Base-by-base conservation (phyloP, 2,797 vertebrate species). In the Eulemur coronatus region DNA sequence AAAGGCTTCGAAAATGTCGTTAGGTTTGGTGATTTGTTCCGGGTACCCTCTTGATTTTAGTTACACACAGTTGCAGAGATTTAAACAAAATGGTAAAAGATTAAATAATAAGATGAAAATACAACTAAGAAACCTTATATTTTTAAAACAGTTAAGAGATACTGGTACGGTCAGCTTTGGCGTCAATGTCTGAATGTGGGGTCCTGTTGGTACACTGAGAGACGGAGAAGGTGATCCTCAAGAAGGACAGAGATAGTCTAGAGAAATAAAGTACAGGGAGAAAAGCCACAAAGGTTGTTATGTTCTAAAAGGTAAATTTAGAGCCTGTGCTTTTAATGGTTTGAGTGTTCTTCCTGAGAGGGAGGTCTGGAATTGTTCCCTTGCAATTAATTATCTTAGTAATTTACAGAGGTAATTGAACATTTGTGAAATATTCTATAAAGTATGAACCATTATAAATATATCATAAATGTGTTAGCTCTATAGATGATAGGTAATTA, bases 401-500 rank as follows among this genome's bases (percentile, higher is more conserved):
- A 79, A 81, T 87, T 79, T 89, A 65, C 63, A 90, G 63, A 95
- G 18, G 13, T 79, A 75, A 91, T 86, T 92, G 73, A 95, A 81
- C 38, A 48, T 72, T 59, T 50, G 30, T 89, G 55, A 81, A 91
- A 69, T 91, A 43, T 76, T 59, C 46, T 85, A 1, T 59, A 55
- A 91, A 72, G 28, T 55, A 11, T 75, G 46, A 70, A 79, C n/a
- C 9, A 46, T 41, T 6, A 20, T 26, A 61, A 13, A 26, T 92
- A 28, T 63, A 50, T 43, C 38, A 28, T 18, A 20, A 22, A 43
- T 48, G 24, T 43, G 48, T 70, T 73, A 91, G 59, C 30, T 61
- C 73, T 33, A 3, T 81, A 86, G 26, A 46, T 52, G 50, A 84
- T 10, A 72, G 11, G 28, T 24, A 69, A 46, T 52, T 84, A 50